Percentiles rank a stretch among this genome's conserved stretches.
Evolutionary conservation across 2,888 invertebrate genomes (phyloP).

Genomic region (Pilophorus perplexus): DNA sequence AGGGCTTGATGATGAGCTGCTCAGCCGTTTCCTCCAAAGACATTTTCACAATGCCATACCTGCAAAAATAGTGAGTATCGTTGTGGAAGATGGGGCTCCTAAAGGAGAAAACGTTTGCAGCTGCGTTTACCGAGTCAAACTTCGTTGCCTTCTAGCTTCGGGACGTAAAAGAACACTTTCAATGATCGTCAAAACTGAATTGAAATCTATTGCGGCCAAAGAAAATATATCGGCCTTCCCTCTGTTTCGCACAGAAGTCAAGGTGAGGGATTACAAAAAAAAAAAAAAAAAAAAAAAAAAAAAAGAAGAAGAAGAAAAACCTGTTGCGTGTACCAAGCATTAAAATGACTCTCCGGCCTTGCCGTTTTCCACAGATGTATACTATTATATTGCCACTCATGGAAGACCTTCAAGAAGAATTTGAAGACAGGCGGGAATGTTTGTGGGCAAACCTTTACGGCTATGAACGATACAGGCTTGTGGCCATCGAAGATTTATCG

Average conservation of each 20-base stretch:
- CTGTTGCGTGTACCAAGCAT: no score
- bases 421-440: conserved; percentile 17
- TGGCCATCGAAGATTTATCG: conserved; percentile 32
- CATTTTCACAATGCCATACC: neutral
- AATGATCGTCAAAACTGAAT: conserved; percentile 8
- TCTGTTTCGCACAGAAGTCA: neutral
- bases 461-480: conserved; percentile 20
- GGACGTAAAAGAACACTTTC: neutral
- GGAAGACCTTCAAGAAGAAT: conserved; percentile 31
- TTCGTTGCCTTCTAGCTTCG: conserved; percentile 10
- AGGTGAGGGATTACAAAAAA: no score
- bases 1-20: neutral
- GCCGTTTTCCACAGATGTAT: no score
- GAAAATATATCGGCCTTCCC: neutral
- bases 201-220: neutral
- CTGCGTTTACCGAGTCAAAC: neutral
- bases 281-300: no score
- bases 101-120: conserved; percentile 12
- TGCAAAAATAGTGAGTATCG: neutral
- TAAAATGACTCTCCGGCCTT: no score
- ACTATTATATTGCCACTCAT: conserved; percentile 8
- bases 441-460: conserved; percentile 29
- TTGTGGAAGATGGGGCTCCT: neutral
- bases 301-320: no score
- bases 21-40: neutral